Evolutionary conservation across 92 coral and sea anemone species (phyloP), one percentile per base, ranked within the genome.

Genomic region (Parazoanthus darwini): DNA sequence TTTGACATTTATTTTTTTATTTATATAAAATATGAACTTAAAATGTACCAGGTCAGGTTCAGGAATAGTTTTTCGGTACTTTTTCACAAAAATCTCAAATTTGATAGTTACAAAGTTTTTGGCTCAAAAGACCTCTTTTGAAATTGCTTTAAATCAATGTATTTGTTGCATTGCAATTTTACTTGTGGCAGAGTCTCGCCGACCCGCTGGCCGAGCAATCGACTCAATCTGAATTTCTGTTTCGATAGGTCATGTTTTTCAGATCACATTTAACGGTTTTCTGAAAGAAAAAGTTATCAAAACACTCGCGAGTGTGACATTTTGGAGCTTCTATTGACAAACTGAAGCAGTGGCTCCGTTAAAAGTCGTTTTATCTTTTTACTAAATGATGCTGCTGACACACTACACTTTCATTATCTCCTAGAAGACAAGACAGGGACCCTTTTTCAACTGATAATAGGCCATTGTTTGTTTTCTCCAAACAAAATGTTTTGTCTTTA

Each of bases 381-480:
- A 2, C 42, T 39, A 39, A 39, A 39, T 4, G 42, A 39, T 39
- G 42, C 42, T 39, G 42, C 4, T 0, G 42, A 4, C 42, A 39
- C 42, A 35, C 20, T 4, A 72, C 33, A 42, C 37, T 6, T 1
- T 44, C 15, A 29, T 29, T 72, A 72, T 86, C 42, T 77, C 3
- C 25, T n/a, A 88, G 86, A 71, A 78, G 90, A 79, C 68, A 51
- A 38, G 90, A 88, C 33, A 67, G 86, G 39, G 50, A 44, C 8
- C 58, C 15, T 14, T 51, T 51, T 51, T 51, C 8, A 51, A 51
- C 58, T 51, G 58, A 13, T 51, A 51, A 29, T 51, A 5, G 6
- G 58, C 58, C 58, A 51, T 51, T 51, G 58, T 51, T 8, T 51
- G 58, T 51, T 51, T 51, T 51, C 7, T 51, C 58, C 7, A 51